These are phyloP conservation scores for Archaeoteleia sp. DNA, from an alignment of 2,888 invertebrate genomes.

Conservation along the genomic window DNA sequence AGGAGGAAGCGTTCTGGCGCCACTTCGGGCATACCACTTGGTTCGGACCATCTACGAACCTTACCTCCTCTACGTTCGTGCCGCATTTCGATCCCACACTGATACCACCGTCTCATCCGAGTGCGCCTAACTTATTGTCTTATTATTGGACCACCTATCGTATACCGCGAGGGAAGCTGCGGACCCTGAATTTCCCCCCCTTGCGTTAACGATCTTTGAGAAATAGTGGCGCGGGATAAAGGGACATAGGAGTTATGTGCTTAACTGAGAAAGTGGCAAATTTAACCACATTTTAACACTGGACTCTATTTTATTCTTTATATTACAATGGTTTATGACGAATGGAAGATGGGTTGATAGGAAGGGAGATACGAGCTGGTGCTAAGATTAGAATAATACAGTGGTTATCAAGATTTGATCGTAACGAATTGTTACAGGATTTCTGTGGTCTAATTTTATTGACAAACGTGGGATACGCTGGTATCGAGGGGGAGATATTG, in stretches of 20 bases:
- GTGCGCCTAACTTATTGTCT: conserved; percentile 68
- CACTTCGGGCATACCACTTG: conserved; percentile 63
- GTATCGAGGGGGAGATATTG: too few species aligned
- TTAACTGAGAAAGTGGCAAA: background rate
- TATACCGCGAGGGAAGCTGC: conserved; percentile 53
- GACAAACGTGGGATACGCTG: too few species aligned
- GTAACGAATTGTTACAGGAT: too few species aligned
- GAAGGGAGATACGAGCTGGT: too few species aligned
- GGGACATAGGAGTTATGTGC: conserved; percentile 8
- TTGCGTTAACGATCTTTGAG: conserved; percentile 35
- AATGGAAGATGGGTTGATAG: too few species aligned
- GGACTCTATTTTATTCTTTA: too few species aligned
- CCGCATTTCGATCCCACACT: conserved; percentile 68
- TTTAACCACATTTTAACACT: too few species aligned
- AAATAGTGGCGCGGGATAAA: conserved; percentile 4
- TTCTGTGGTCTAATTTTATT: too few species aligned
- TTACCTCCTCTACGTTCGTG: conserved; percentile 46
- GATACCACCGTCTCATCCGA: conserved; percentile 60
- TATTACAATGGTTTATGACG: too few species aligned
- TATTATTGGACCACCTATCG: conserved; percentile 73
- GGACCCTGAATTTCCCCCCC: conserved; percentile 47
- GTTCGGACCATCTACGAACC: conserved; percentile 48
- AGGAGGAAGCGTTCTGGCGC: conserved; percentile 60
- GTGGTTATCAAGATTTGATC: too few species aligned
- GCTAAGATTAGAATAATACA: too few species aligned